Conservation (phyloP, 2,797 vertebrate genomes). For the Trachops cirrhosus region DNA sequence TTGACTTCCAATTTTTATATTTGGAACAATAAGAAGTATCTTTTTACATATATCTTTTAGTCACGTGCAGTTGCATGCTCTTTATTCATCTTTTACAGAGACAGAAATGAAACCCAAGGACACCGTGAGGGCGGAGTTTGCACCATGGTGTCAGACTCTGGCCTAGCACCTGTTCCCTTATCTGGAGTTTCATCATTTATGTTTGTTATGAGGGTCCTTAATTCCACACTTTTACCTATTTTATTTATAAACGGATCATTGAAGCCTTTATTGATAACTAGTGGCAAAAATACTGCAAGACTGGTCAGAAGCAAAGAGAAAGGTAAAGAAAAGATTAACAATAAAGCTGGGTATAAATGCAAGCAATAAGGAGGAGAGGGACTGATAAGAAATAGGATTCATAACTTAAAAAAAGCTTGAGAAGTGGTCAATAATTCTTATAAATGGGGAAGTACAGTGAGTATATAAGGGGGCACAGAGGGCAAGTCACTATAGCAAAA, state of each 20-base stretch:
- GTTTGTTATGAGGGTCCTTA: not conserved
- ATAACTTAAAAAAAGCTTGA: not conserved
- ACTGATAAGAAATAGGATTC: not conserved
- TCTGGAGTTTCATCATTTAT: not conserved
- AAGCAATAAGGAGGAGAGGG: not conserved
- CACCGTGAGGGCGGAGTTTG: accelerated
- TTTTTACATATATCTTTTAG: not conserved
- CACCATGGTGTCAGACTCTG: not conserved
- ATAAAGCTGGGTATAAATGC: not conserved
- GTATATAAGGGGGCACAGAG: not conserved
- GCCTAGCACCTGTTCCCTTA: no score
- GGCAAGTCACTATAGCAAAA: not conserved
- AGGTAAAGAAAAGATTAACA: not conserved
- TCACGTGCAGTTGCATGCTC: not conserved
- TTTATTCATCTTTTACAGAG: not conserved
- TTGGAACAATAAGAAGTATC: not conserved
- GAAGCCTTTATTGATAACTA: not conserved
- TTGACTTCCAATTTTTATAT: not conserved
- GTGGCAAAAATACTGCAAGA: not conserved
- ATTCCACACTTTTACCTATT: not conserved
- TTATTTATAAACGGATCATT: not conserved
- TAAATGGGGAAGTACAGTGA: not conserved
- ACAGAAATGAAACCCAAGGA: not conserved
- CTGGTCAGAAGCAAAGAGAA: not conserved
- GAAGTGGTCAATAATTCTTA: not conserved